A percentile compares a stretch with the other conserved stretches of the same genome.
Conservation (phyloP, 2,113 vertebrate species). For the Telmatochromis sp. region DNA sequence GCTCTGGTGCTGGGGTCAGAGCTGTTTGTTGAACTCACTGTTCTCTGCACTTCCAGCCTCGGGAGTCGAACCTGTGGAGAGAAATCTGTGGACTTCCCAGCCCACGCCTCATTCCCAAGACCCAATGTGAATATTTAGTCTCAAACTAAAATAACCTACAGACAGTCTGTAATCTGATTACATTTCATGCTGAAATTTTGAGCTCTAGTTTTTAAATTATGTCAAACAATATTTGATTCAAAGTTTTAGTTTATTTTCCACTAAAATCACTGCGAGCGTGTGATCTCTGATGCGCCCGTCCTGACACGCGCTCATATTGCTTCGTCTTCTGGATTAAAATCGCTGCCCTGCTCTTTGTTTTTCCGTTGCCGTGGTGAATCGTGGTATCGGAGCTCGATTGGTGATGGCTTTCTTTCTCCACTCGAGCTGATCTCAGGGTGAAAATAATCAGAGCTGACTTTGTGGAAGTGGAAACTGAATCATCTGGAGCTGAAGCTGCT, state of each 20-base stretch:
- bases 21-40: not conserved
- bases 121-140: not conserved
- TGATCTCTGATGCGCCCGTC: not conserved
- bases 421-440: not conserved
- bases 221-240: not conserved
- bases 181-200: not conserved
- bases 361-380: fast-evolving
- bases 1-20: fast-evolving
- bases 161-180: not conserved
- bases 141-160: not conserved
- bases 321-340: not conserved
- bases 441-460: not conserved
- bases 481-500: not conserved
- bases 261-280: not conserved
- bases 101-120: not conserved
- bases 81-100: not conserved
- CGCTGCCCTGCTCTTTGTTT: not conserved
- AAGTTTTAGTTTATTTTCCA: not conserved
- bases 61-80: not conserved
- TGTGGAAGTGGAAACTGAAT: not conserved
- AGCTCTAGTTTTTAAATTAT: not conserved
- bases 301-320: not conserved
- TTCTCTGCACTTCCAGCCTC: fast-evolving
- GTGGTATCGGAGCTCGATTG: not conserved
- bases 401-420: not conserved